Base-by-base conservation (phyloP, 2,797 vertebrate species). In the Enteromius paludinosus region DNA sequence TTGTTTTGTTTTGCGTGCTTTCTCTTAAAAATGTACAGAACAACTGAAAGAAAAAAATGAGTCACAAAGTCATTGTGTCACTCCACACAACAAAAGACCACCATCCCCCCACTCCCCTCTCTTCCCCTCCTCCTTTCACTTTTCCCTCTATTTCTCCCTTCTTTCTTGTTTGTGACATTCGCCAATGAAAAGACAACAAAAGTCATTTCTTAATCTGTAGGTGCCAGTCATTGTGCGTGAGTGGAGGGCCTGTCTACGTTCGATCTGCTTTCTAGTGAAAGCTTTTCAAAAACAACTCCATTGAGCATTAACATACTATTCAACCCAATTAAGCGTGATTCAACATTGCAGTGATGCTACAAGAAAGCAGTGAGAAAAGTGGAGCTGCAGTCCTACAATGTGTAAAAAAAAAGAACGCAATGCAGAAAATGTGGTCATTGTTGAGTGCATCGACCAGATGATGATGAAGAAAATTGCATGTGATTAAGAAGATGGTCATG, bases 61-160 rank as follows among this genome's bases (percentile, higher is more conserved):
- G 92, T 95, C 93, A 94, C 92, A 93, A 94, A 94, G 93, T 95
- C 93, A 94, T 95, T 94, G 94, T 95, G 94, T 94, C 93, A 93
- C 92, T 93, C 92, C 91, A 90, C 11, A 85, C 91, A 94, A 93
- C 84, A 87, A 94, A 94, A 94, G 92, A 91, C 20, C 90, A 88
- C 90, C 93, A 91, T 92, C 91, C 91, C 92, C 92, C 89, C 85
- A 87, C 85, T 81, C 84, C 85, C 45, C 61, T 81, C 68, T 86
- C 85, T 87, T 87, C 88, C 89, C 86, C 90, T 89, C 83, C 87
- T 89, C 68, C 85, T 82, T 73, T 86, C 78, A 45, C 61, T 87
- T 81, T 59, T 76, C 77, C 14, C 80, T 76, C 68, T 15, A 45
- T 85, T 87, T 91, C 91, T 91, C 79, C 90, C 87, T 88, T 87